Conservation (phyloP, 2,113 vertebrate species). For the Microtus richardsoni region DNA sequence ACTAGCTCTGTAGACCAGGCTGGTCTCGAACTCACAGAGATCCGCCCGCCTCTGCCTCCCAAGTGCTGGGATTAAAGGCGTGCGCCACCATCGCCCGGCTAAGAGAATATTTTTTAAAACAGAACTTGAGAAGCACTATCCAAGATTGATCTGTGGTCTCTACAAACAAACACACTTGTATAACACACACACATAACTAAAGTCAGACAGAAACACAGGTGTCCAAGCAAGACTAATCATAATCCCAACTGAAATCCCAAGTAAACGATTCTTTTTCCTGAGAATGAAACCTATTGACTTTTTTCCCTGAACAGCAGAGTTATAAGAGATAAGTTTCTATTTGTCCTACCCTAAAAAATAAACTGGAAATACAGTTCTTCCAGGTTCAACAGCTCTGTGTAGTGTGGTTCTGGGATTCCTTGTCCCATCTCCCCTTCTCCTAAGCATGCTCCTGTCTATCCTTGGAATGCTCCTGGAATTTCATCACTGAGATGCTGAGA, state of each 20-base stretch:
- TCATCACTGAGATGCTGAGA: not conserved
- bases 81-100: too few relatives aligned
- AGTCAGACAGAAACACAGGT: not conserved
- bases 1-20: too few relatives aligned
- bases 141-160: too few relatives aligned
- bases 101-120: not conserved
- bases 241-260: slow-evolving; percentile 15
- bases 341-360: not conserved
- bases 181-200: not conserved
- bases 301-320: not conserved
- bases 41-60: too few relatives aligned
- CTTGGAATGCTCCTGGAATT: not conserved
- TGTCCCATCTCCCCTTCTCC: not conserved
- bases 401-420: too few relatives aligned
- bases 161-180: not conserved
- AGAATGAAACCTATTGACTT: not conserved
- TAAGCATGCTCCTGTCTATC: not conserved
- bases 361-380: not conserved
- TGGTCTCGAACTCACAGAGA: too few relatives aligned
- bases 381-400: not conserved
- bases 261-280: slow-evolving; percentile 10
- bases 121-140: not conserved
- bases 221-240: not conserved
- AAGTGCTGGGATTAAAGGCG: too few relatives aligned
- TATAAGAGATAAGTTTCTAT: not conserved